phyloP scores from a whole-genome alignment of 2,888 invertebrate genomes.

The Eledona agricola region DNA sequence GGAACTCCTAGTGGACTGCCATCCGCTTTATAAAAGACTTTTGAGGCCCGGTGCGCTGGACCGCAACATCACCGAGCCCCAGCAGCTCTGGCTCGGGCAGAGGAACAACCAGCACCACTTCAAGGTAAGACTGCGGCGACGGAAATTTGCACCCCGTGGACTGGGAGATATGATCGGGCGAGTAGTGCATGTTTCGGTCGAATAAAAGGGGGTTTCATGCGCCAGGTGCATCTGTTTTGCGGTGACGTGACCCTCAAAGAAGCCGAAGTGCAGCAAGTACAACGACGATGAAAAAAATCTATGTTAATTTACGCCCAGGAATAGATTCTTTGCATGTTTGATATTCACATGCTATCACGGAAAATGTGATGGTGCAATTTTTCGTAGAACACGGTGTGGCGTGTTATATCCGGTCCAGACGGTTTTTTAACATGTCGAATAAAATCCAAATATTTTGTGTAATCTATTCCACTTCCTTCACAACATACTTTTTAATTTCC shows the following conservation, averaged over 20 bases:
- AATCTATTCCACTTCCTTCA: no score
- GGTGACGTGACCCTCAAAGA: slow-evolving; percentile 6
- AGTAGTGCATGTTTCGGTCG: background rate
- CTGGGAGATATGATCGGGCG: background rate
- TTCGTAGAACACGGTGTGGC: no score
- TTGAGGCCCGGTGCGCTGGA: slow-evolving; percentile 76
- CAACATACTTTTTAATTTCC: no score
- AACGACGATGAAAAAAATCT: background rate
- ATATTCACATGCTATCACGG: slow-evolving; percentile 5
- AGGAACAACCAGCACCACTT: slow-evolving; percentile 87
- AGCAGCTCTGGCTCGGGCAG: slow-evolving; percentile 88
- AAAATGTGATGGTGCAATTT: background rate
- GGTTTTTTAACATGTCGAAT: slow-evolving; percentile 4
- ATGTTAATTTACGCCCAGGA: background rate
- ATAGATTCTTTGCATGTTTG: slow-evolving; percentile 2
- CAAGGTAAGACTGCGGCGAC: slow-evolving; percentile 71
- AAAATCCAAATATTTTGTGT: background rate
- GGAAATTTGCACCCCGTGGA: background rate
- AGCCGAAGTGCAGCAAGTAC: no score
- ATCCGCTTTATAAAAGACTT: slow-evolving; percentile 82
- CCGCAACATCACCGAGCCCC: slow-evolving; percentile 78
- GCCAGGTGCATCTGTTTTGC: slow-evolving; percentile 5
- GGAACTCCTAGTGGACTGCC: slow-evolving; percentile 87
- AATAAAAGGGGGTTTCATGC: slow-evolving; percentile 10
- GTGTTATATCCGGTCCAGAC: slow-evolving; percentile 12